Conservation (phyloP, 2,797 vertebrate genomes). For the Lateolabrax maculatus region DNA sequence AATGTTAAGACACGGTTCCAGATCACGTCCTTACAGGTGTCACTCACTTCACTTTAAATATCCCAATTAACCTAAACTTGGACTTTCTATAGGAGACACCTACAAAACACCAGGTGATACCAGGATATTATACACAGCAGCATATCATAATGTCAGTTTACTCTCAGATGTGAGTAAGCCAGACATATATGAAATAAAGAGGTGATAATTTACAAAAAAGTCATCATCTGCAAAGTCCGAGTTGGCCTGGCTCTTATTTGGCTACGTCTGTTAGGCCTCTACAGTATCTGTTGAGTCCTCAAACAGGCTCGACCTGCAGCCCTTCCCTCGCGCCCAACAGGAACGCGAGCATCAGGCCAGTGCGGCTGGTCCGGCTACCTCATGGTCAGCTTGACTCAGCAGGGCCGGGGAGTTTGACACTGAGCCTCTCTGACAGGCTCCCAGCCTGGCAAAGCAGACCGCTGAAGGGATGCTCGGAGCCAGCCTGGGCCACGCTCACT, state of each 20-base stretch:
- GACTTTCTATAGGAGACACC: too few relatives aligned
- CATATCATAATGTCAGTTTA: neutral
- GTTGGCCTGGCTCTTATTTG: neutral
- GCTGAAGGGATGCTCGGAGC: conserved; percentile 66
- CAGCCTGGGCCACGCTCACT: conserved; percentile 32
- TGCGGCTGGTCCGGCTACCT: conserved; percentile 48
- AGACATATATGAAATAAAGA: neutral
- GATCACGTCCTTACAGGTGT: neutral
- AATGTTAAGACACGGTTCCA: neutral
- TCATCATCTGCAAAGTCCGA: neutral
- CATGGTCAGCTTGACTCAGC: conserved; percentile 74
- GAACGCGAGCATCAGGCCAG: conserved; percentile 47
- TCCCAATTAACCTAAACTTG: too few relatives aligned
- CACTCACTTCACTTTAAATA: too few relatives aligned
- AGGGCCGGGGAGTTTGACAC: conserved; percentile 63
- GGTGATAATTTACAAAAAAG: too few relatives aligned
- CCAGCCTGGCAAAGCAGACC: conserved; percentile 59
- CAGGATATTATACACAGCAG: neutral
- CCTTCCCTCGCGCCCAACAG: conserved; percentile 15
- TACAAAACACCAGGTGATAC: too few relatives aligned
- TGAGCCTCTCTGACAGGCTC: conserved; percentile 73
- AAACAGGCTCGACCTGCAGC: conserved; percentile 39
- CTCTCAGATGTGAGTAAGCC: neutral
- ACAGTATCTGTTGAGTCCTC: conserved; percentile 4
- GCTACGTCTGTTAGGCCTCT: neutral